Conservation (phyloP, 2,113 vertebrate species). For the Serilophus lunatus region DNA sequence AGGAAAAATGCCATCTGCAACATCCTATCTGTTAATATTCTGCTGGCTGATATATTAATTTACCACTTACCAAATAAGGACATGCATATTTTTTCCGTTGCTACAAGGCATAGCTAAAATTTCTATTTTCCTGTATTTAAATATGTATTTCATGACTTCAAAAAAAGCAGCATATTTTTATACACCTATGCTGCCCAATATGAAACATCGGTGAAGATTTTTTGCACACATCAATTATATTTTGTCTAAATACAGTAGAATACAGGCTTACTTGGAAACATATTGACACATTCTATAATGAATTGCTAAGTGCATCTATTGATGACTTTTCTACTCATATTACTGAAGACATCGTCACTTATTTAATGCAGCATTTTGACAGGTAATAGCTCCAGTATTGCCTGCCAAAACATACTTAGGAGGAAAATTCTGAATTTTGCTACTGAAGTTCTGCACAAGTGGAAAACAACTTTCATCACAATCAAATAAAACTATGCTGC, state of each 20-base stretch:
- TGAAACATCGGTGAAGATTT: not conserved
- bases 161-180: not conserved
- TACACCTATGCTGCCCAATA: not conserved
- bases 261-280: not conserved
- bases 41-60: not conserved
- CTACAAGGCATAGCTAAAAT: not conserved
- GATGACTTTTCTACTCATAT: not conserved
- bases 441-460: not conserved
- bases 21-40: not conserved
- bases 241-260: not conserved
- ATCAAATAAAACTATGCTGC: not conserved
- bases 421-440: conserved; percentile 14
- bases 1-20: not conserved
- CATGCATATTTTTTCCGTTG: not conserved
- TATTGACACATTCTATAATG: not conserved
- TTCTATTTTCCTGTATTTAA: conserved; percentile 28
- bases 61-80: conserved; percentile 12
- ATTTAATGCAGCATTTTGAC: not conserved
- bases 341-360: conserved; percentile 30
- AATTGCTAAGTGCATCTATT: conserved; percentile 34
- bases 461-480: not conserved
- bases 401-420: conserved; percentile 19
- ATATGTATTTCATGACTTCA: not conserved
- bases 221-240: not conserved
- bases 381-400: conserved; percentile 6